Base-by-base conservation (phyloP, 2,797 vertebrate genomes). In the Neomorphus geoffroyi region DNA sequence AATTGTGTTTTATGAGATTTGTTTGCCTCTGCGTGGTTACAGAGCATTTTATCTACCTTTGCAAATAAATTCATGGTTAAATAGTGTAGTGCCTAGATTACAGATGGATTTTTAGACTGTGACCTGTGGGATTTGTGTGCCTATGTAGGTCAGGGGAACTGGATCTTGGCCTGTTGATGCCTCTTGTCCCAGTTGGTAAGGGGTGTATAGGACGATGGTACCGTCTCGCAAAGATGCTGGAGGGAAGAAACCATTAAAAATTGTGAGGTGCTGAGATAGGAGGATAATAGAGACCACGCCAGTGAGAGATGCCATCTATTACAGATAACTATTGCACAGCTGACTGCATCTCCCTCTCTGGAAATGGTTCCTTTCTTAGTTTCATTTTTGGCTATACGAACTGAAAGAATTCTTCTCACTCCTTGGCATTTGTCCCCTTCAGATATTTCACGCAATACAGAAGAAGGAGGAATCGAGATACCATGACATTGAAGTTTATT, bases 351-450 rank as follows among this genome's bases (percentile, higher is more conserved):
- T 96, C 62, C 82, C 85, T 88, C 64, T 88, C 91, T 95, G 88
- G 93, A 95, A 95, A 95, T 71, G 88, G 93, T 86, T 96, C 56
- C 90, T 92, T 86, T 93, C 90, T 95, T 96, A 94, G 94, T 96
- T 96, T 96, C 95, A 93, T 94, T 96, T 95, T 95, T 95, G 83
- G 84, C 86, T 83, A 71, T 73, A 48, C 0, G 2, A 88, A 70
- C 90, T 12, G 8, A 86, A 93, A 91, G 70, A 86, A 97, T 88
- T 84, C 85, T 87, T 90, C 77, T 81, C 83, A 72, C 87, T 96
- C 77, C 80, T 75, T 88, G 91, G 82, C 16, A 2, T 91, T 86
- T 91, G 90, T 93, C 82, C 82, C 85, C 77, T 73, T 96, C 90
- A 92, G 82, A 81, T 95, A 84, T 91, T 95, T 86, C 58, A 66